Conservation (phyloP, 2,888 invertebrate genomes). For the Tenthredo mesomela region DNA sequence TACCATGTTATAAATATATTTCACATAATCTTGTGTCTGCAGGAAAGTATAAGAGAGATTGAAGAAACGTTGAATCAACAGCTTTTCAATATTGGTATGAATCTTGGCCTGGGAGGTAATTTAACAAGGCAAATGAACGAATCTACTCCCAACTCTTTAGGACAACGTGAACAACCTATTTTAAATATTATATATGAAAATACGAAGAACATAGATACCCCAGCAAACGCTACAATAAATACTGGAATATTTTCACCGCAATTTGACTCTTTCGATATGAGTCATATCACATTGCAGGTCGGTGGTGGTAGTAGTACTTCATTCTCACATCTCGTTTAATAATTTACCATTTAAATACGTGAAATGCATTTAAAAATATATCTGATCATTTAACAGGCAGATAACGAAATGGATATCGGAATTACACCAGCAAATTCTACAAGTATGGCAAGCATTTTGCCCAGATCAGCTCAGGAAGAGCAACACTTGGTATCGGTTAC, state of each 20-base stretch:
- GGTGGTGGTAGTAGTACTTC: slow-evolving; percentile 51
- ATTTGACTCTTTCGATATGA: slow-evolving; percentile 72
- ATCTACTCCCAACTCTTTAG: slow-evolving; percentile 34
- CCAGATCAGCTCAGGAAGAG: slow-evolving; percentile 66
- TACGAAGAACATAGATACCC: slow-evolving; percentile 63
- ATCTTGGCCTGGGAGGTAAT: slow-evolving; percentile 64
- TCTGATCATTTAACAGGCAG: slow-evolving; percentile 59
- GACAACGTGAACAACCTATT: slow-evolving; percentile 64
- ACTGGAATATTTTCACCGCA: slow-evolving; percentile 67
- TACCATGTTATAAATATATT: not conserved
- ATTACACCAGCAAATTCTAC: slow-evolving; percentile 67
- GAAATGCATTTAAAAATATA: not conserved
- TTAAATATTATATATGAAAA: slow-evolving; percentile 71
- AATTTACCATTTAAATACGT: not conserved
- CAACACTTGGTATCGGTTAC: slow-evolving; percentile 57
- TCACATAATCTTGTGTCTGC: slow-evolving; percentile 19
- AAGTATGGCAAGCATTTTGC: slow-evolving; percentile 70
- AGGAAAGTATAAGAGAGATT: slow-evolving; percentile 76
- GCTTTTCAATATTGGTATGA: slow-evolving; percentile 72
- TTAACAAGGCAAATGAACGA: slow-evolving; percentile 61
- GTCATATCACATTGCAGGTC: slow-evolving; percentile 69
- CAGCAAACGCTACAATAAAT: slow-evolving; percentile 59
- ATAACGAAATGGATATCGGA: slow-evolving; percentile 69
- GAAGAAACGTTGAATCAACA: slow-evolving; percentile 77
- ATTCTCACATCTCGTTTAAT: not conserved